These are phyloP conservation scores for Heliothis peltigera DNA, from an alignment of 2,888 invertebrate genomes.

Conservation along the genomic window DNA sequence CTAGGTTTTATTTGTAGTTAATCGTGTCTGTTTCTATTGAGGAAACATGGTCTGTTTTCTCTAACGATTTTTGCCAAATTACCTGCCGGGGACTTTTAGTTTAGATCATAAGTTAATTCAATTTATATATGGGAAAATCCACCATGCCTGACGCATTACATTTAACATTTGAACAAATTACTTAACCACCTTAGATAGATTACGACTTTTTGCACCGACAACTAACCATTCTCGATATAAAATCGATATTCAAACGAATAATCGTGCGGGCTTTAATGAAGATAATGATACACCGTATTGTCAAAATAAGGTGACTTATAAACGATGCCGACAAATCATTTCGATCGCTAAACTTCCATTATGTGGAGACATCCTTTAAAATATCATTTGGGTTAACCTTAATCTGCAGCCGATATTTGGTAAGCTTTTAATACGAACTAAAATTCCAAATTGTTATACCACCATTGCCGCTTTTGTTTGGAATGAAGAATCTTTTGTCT, in stretches of 20 bases:
- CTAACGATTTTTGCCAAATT: too few species aligned
- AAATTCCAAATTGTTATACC: background rate
- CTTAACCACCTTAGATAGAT: background rate
- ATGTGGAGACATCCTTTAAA: conserved; percentile 67
- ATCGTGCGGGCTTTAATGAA: conserved; percentile 28
- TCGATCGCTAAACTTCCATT: conserved; percentile 56
- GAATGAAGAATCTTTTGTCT: fast-evolving
- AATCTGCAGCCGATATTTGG: conserved; percentile 22
- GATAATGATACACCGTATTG: conserved; percentile 36
- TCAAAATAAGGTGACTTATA: conserved; percentile 44
- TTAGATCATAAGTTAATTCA: too few species aligned
- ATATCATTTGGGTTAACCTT: conserved; percentile 66
- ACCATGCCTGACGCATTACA: too few species aligned
- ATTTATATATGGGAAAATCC: too few species aligned
- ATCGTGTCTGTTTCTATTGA: too few species aligned
- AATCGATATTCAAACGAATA: conserved; percentile 7
- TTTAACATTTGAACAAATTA: too few species aligned
- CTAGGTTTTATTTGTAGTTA: too few species aligned
- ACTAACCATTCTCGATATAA: background rate
- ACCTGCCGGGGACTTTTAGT: too few species aligned
- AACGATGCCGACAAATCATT: conserved; percentile 54
- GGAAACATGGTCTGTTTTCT: too few species aligned
- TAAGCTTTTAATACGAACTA: background rate
- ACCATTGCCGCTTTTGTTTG: conserved; percentile 21
- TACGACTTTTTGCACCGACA: background rate